Conservation (phyloP, 2,797 vertebrate species). For the Hypotaenidia philippensis region DNA sequence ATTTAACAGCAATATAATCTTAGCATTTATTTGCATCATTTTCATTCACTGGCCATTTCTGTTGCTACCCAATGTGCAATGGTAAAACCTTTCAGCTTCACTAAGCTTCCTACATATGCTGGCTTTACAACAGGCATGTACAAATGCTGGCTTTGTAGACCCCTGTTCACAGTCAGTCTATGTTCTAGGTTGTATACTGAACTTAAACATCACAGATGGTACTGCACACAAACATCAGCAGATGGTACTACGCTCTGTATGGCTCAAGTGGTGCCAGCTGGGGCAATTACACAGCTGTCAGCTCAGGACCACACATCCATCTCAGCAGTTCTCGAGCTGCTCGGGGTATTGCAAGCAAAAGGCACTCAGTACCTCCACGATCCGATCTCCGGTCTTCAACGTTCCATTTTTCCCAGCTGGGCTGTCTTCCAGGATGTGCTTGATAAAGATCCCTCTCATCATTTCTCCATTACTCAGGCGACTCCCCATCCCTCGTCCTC, state of each 20-base stretch:
- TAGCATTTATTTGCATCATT: neutral
- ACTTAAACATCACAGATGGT: neutral
- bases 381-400: slow-evolving; percentile 95
- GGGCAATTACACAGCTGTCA: neutral
- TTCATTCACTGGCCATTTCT: neutral
- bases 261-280: neutral
- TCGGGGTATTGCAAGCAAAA: neutral
- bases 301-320: neutral
- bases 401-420: slow-evolving; percentile 95
- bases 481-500: slow-evolving; percentile 97
- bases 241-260: neutral
- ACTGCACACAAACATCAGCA: neutral
- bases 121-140: neutral
- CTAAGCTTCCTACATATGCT: neutral
- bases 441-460: slow-evolving; percentile 98
- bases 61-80: neutral
- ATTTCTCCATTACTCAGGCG: slow-evolving; percentile 95
- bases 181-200: neutral
- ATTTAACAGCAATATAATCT: neutral
- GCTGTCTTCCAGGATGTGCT: slow-evolving; percentile 96
- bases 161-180: neutral
- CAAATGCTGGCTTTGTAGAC: neutral
- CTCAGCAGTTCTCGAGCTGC: neutral
- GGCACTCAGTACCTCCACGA: slow-evolving; percentile 88
- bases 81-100: neutral